Evolutionary conservation across 2,888 invertebrate species (phyloP).

Genomic region (Cheilosia vulpina): DNA sequence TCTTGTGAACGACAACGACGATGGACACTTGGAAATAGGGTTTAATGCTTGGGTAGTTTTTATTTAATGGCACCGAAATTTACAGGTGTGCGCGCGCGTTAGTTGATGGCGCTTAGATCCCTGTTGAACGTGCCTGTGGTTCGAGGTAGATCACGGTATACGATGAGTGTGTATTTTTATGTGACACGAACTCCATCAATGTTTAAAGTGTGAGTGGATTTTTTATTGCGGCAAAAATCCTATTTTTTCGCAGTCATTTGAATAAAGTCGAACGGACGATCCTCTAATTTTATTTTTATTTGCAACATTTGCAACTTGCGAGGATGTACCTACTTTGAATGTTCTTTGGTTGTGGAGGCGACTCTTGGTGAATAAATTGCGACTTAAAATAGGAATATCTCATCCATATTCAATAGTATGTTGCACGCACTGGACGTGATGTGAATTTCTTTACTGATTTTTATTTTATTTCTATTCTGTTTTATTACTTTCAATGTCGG

Average conservation of each 20-base stretch:
- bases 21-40: conserved; percentile 70
- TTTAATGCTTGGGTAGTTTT: conserved; percentile 71
- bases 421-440: conserved; percentile 43
- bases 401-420: conserved; percentile 49
- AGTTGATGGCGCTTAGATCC: neutral
- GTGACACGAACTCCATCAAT: conserved; percentile 68
- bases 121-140: conserved; percentile 11
- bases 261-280: conserved; percentile 31
- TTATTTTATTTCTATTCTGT: neutral
- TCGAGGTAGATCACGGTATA: neutral
- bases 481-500: conserved; percentile 20
- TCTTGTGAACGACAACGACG: conserved; percentile 40
- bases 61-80: conserved; percentile 73
- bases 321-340: conserved; percentile 24
- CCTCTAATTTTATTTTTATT: conserved; percentile 45
- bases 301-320: conserved; percentile 31
- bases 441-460: conserved; percentile 17
- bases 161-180: conserved; percentile 29
- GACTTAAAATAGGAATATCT: conserved; percentile 12
- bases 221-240: conserved; percentile 60
- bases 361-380: conserved; percentile 42
- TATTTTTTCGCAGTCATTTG: conserved; percentile 55
- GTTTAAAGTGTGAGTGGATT: conserved; percentile 67
- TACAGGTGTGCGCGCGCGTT: conserved; percentile 63
- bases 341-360: neutral